A percentile compares a stretch with the other conserved stretches of the same genome.
Evolutionary conservation across 1,140 invertebrate genomes (phyloP).

Genomic region (Drosophila ohnishii): DNA sequence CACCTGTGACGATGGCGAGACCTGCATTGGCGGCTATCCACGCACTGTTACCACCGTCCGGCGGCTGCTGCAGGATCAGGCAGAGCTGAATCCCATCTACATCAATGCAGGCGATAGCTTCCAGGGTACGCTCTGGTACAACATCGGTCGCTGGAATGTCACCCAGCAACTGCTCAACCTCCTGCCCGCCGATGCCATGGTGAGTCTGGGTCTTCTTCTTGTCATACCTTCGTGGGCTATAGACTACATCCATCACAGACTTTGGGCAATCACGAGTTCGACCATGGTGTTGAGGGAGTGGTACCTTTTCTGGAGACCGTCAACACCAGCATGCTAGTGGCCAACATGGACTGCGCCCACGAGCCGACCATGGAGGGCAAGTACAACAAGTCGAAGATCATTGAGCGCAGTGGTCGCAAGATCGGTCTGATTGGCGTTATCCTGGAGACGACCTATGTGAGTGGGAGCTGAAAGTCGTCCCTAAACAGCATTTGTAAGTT

Average conservation of each 20-base stretch:
- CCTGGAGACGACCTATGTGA: constrained; percentile 87
- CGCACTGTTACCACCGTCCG: constrained; percentile 86
- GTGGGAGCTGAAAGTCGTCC: constrained; percentile 43
- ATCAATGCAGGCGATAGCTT: constrained; percentile 94
- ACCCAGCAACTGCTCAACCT: constrained; percentile 90
- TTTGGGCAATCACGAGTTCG: constrained; percentile 95
- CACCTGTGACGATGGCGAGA: constrained; percentile 84
- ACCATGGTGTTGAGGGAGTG: constrained; percentile 89
- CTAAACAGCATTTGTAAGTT: neutral
- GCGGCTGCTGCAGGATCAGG: constrained; percentile 84
- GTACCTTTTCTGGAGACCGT: constrained; percentile 88
- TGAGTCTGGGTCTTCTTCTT: constrained; percentile 81
- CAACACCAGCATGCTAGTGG: constrained; percentile 87
- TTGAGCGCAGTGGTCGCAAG: constrained; percentile 85
- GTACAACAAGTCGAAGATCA: constrained; percentile 86
- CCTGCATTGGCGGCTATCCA: constrained; percentile 90
- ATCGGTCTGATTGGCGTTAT: constrained; percentile 94
- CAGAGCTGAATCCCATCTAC: constrained; percentile 87
- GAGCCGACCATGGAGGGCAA: constrained; percentile 88
- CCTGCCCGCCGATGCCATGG: constrained; percentile 91
- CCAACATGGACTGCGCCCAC: constrained; percentile 89
- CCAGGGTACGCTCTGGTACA: constrained; percentile 94
- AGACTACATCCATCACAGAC: constrained; percentile 84
- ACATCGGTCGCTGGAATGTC: constrained; percentile 89
- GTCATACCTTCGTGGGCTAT: too few species aligned